Base-by-base conservation (phyloP, 2,113 vertebrate genomes). In the Gallinago undulata region DNA sequence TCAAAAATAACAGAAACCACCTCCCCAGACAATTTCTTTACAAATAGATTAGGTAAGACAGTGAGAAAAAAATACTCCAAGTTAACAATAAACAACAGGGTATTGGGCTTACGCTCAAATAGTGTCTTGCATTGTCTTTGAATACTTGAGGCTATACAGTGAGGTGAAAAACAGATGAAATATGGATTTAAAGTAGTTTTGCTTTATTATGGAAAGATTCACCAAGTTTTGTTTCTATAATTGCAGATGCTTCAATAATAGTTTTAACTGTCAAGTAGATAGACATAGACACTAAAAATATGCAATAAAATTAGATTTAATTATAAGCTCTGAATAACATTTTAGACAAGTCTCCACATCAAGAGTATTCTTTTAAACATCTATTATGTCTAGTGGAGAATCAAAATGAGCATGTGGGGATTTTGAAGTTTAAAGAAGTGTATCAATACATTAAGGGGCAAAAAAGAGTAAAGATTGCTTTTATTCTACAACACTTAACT, bases 401-500 rank as follows among this genome's bases (percentile, higher is more conserved):
- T 48, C 31, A 88, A 94, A 92, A 63, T 1, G 4, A 84, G 18
- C 41, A 77, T 11, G 16, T 11, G 11, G 8, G 13, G 35, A 93
- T 60, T 94, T 57, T 69, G 87, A 78, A 97, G 55, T 93, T 93
- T 87, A 92, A 92, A 92, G 50, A 83, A 90, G 56, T 59, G 83
- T 75, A 66, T 45, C 50, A 72, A 37, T 43, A 78, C 13, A 95
- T 76, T 72, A 90, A 80, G 67, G 67, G 62, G 12, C 19, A 84
- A 90, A 94, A 72, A 41, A 75, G 27, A 41, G 28, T 25, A 62
- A 93, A 82, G 63, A 87, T 31, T 82, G 14, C 55, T 70, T 93
- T 89, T 88, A 87, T 87, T 83, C 64, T 79, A 30, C 47, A 94
- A 62, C 25, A 67, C 6, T 53, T 73, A 93, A 74, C 43, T 81